Base-by-base conservation (phyloP, 2,797 vertebrate genomes). In the Anniella stebbinsi region DNA sequence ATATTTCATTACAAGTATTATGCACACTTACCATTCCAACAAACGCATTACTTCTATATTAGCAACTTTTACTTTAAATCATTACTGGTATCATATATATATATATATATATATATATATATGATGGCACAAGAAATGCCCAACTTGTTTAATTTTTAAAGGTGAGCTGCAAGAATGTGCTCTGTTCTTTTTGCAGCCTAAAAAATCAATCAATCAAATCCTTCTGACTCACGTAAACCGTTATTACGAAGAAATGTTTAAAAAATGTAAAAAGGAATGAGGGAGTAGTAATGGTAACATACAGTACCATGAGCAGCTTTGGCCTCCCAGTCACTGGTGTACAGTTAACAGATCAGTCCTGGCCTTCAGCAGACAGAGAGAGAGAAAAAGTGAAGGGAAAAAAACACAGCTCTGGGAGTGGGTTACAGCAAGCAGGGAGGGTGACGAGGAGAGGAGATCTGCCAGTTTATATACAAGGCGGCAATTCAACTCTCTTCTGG, bases 241-340 rank as follows among this genome's bases (percentile, higher is more conserved):
- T 93, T 96, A 96, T 92, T 92, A 96, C 89, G 94, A 91, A 96
- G 94, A 96, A 94, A 93, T 83, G 92, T 93, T 94, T 96, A 83
- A 93, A 93, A 94, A 95, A 94, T 88, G 94, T 91, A 91, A 95
- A 94, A 97, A 98, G 97, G 98, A 99, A 99, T 98, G 98, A 98
- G 98, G 98, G 99, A 99, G 98, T 98, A 97, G 94, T 95, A 98
- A 97, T 96, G 97, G 98, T 99, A 99, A 98, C 98, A 98, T 97
- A 97, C 98, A 97, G 99, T 99, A 99, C 99, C 98, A 99, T 98
- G 98, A 98, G 98, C 98, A 95, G 97, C 94, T 96, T 90, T 96
- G 96, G 98, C 97, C 97, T 98, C 98, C 97, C 97, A 96, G 97
- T 96, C 98, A 97, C 97, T 97, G 96, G 94, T 95, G 95, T 97